These are phyloP conservation scores for Ailuropoda melanoleuca DNA, from an alignment of 2,113 vertebrate genomes.

Conservation along the genomic window DNA sequence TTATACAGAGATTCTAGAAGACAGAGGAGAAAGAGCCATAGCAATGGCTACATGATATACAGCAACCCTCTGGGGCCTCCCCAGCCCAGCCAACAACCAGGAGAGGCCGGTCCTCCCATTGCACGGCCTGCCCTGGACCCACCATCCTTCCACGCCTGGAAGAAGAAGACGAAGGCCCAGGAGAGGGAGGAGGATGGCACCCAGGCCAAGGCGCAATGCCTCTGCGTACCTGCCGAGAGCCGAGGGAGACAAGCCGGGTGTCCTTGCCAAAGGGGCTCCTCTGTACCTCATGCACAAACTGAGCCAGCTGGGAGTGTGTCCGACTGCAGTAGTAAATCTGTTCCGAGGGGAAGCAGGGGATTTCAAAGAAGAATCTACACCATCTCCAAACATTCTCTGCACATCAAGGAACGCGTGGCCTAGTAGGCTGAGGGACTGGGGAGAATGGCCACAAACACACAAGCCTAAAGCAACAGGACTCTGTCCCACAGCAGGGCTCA, in stretches of 20 bases:
- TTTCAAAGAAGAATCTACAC: neutral
- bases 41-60: accelerated
- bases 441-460: too few species aligned
- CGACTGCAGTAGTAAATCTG: conserved; percentile 99
- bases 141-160: neutral
- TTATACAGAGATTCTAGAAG: conserved; percentile 93
- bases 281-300: conserved; percentile 95
- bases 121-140: accelerated
- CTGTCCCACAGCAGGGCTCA: neutral
- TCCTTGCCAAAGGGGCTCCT: conserved; percentile 94
- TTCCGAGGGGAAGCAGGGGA: neutral
- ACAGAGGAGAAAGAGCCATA: neutral
- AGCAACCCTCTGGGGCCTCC: neutral
- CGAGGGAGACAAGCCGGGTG: conserved; percentile 91
- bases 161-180: neutral
- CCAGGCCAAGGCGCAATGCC: neutral
- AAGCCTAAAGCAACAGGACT: neutral
- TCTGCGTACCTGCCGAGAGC: conserved; percentile 92
- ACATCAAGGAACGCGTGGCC: neutral
- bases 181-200: too few species aligned
- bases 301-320: conserved; percentile 96
- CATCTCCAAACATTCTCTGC: neutral
- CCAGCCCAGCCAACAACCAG: neutral
- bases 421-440: neutral
- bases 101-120: neutral